Percentiles rank a stretch among this genome's conserved stretches.
These are phyloP conservation scores for Parambassis ranga DNA, from an alignment of 2,797 vertebrate genomes.

Conservation along the genomic window DNA sequence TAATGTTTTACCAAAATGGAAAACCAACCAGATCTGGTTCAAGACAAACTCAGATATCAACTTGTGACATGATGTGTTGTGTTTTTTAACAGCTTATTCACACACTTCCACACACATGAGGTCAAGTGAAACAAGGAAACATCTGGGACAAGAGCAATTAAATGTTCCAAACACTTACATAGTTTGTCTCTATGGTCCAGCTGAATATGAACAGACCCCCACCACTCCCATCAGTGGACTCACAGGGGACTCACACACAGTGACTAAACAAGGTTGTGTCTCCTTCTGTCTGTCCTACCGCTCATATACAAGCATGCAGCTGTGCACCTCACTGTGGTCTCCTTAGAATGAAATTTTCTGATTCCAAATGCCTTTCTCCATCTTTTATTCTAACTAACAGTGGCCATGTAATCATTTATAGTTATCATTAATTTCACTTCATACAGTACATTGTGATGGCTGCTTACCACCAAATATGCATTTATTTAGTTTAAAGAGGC, in stretches of 20 bases:
- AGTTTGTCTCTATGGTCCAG: slow-evolving; percentile 35
- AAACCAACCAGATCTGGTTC: too few species aligned
- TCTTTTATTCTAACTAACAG: too few species aligned
- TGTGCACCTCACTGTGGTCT: not conserved
- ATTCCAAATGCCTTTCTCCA: not conserved
- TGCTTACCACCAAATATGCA: not conserved
- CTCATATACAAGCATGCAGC: not conserved
- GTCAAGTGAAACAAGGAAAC: slow-evolving; percentile 38
- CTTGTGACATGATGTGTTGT: not conserved
- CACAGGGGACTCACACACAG: slow-evolving; percentile 18
- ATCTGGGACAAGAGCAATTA: slow-evolving; percentile 64
- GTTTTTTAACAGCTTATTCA: slow-evolving; percentile 4
- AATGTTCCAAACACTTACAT: slow-evolving; percentile 55
- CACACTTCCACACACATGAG: slow-evolving; percentile 1
- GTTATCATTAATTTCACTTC: too few species aligned
- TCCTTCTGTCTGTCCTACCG: slow-evolving; percentile 1
- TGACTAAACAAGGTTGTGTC: slow-evolving; percentile 16
- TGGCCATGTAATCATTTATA: too few species aligned
- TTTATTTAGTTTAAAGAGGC: slow-evolving; percentile 9
- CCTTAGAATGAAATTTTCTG: not conserved
- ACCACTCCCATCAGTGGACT: slow-evolving; percentile 49
- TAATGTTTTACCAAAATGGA: too few species aligned
- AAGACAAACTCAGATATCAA: not conserved
- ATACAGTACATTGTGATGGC: not conserved
- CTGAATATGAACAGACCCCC: slow-evolving; percentile 58